These are phyloP conservation scores for Ascidia mentula DNA, from an alignment of 23 tunicate genomes.

Conservation along the genomic window DNA sequence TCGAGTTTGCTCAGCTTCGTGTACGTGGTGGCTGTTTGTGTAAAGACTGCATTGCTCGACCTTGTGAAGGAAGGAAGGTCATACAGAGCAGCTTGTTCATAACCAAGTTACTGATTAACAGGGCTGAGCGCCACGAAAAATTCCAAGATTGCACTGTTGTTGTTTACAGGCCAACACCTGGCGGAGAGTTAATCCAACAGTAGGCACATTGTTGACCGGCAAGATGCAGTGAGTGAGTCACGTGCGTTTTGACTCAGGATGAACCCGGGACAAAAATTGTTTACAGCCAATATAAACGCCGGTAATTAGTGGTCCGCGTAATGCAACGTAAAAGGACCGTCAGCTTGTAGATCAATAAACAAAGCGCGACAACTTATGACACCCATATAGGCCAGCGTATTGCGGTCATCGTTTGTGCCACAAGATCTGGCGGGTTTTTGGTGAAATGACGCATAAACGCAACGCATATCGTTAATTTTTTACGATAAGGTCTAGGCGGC, in stretches of 20 bases:
- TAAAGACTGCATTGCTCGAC: not conserved
- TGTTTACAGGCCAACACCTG: not conserved
- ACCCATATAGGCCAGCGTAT: not conserved
- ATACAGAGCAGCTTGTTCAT: not conserved
- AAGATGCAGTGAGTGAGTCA: not conserved
- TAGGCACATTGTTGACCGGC: conserved; percentile 3
- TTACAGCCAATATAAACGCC: not conserved
- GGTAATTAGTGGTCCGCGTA: not conserved
- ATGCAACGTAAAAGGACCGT: not conserved
- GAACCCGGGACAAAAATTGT: not conserved
- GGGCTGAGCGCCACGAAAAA: not conserved
- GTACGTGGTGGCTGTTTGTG: not conserved
- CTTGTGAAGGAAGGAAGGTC: not conserved
- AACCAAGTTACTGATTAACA: not conserved
- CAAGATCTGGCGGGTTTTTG: not conserved
- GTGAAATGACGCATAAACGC: not conserved
- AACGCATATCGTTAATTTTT: not conserved
- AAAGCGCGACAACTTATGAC: not conserved
- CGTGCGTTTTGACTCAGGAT: not conserved
- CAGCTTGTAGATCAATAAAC: not conserved
- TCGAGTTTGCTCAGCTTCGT: not conserved
- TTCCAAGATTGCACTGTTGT: not conserved
- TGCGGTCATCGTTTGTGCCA: not conserved
- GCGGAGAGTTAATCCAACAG: not conserved
- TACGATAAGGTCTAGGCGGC: too few species aligned